Evolutionary conservation across 2,888 invertebrate genomes (phyloP).

Genomic region (Rhamphomyia laevipes): DNA sequence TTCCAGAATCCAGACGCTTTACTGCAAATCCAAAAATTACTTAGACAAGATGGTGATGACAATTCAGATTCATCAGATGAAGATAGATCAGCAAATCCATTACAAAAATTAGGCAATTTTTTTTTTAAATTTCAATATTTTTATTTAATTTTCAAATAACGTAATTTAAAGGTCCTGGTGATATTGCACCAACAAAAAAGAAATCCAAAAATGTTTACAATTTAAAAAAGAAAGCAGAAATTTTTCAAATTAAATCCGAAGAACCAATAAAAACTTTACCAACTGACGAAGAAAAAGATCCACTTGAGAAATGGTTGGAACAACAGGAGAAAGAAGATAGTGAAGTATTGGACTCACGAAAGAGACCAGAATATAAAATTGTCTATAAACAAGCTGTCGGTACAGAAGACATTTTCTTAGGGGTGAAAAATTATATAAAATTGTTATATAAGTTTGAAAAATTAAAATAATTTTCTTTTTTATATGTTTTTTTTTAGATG

Average conservation of each 20-base stretch:
- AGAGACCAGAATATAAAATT: constrained; percentile 63
- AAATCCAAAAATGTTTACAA: constrained; percentile 5
- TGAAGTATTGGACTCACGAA: constrained; percentile 47
- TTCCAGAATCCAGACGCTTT: constrained; percentile 30
- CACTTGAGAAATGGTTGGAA: constrained; percentile 32
- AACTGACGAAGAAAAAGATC: constrained; percentile 17
- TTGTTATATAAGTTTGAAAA: not conserved
- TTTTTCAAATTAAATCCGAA: not conserved
- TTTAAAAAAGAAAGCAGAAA: not conserved
- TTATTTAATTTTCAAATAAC: not conserved
- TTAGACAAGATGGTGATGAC: constrained; percentile 22
- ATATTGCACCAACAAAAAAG: constrained; percentile 27
- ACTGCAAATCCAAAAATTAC: constrained; percentile 24
- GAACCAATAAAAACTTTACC: constrained; percentile 20
- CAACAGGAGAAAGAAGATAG: constrained; percentile 44
- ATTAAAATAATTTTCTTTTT: not conserved
- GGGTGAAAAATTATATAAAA: constrained; percentile 39
- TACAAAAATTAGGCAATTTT: constrained; percentile 21
- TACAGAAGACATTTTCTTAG: constrained; percentile 75
- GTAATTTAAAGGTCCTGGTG: constrained; percentile 35
- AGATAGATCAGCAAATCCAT: constrained; percentile 20
- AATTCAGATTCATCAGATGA: constrained; percentile 29
- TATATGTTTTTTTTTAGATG: constrained; percentile 45
- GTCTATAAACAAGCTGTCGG: constrained; percentile 75
- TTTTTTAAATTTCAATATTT: not conserved